Base-by-base conservation (phyloP, 2,113 vertebrate genomes). In the Porphyrio hochstetteri region DNA sequence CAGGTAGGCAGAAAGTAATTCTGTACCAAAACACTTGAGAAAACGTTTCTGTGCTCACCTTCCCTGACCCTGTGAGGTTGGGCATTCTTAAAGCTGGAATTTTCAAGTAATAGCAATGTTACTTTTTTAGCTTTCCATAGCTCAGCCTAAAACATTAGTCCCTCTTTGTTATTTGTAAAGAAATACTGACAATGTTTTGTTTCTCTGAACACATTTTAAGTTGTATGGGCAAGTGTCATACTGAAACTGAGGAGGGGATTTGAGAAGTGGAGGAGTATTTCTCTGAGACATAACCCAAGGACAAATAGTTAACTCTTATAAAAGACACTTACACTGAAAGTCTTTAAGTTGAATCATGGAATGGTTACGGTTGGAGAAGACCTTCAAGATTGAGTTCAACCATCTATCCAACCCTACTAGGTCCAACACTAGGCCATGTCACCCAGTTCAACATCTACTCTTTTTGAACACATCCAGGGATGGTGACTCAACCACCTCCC, bases 1-100 rank as follows among this genome's bases (percentile, higher is more conserved):
- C 99, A 99, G 99, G 99, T 99, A 95, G 93, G 57, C 40, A 91
- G 44, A 33, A 76, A 40, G 40, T 40, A 38, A 29, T 80, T 72
- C 29, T 77, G 8, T 76, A 52, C 77, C 19, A 52, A 50, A 0
- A 25, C 4, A 14, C 35, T 36, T n/a, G 29, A 57, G 55, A 79
- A 69, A 61, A 36, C 8, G 11, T n/a, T 89, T 55, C 10, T 2
- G 1, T 61, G 11, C 18, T 89, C 11, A 2, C 28, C 5, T 7
- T 80, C 3, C 16, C 21, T n/a, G 6, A 35, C 77, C 25, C 13
- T 36, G 24, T 79, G 20, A 9, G 44, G 18, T 18, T 82, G 11
- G 33, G 7, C 20, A 31, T 89, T 89, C 21, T 74, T 78, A 86
- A 74, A 86, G 40, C 33, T 87, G 71, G 38, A 76, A 60, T 76